Evolutionary conservation across 2,797 vertebrate species (phyloP).

Genomic region (Hafferia zeledoni): DNA sequence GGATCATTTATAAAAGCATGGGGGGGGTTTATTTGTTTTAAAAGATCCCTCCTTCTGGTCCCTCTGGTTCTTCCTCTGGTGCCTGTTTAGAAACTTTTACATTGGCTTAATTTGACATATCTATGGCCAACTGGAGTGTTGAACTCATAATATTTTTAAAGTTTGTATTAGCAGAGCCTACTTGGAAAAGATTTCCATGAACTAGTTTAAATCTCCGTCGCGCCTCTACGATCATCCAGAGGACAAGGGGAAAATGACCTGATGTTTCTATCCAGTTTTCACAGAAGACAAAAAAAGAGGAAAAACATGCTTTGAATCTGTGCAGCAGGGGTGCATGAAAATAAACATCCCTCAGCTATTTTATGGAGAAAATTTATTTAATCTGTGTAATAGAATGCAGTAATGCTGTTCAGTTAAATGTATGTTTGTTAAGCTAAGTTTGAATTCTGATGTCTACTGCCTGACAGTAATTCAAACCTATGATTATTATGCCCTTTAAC

Average conservation of each 20-base stretch:
- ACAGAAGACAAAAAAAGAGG: not conserved
- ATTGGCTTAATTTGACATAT: not conserved
- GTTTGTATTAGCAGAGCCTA: not conserved
- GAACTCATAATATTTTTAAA: not conserved
- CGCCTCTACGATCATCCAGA: not conserved
- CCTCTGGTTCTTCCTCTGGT: not conserved
- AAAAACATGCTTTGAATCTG: not conserved
- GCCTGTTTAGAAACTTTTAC: conserved; percentile 18
- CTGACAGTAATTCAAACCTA: not conserved
- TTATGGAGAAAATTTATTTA: not conserved
- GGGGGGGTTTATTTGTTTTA: not conserved
- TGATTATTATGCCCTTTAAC: not conserved
- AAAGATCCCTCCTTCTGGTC: conserved; percentile 6
- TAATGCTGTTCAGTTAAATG: not conserved
- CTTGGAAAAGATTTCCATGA: not conserved
- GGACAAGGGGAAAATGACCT: not conserved
- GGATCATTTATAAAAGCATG: conserved; percentile 16
- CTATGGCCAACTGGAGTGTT: not conserved
- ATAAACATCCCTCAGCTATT: not conserved
- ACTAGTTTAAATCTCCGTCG: not conserved
- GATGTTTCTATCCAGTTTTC: not conserved
- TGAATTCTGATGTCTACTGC: not conserved
- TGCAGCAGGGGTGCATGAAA: not conserved
- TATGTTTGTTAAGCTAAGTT: not conserved
- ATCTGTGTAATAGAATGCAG: not conserved